These are phyloP conservation scores for Pterostichus madidus DNA, from an alignment of 2,888 invertebrate genomes.

Conservation along the genomic window DNA sequence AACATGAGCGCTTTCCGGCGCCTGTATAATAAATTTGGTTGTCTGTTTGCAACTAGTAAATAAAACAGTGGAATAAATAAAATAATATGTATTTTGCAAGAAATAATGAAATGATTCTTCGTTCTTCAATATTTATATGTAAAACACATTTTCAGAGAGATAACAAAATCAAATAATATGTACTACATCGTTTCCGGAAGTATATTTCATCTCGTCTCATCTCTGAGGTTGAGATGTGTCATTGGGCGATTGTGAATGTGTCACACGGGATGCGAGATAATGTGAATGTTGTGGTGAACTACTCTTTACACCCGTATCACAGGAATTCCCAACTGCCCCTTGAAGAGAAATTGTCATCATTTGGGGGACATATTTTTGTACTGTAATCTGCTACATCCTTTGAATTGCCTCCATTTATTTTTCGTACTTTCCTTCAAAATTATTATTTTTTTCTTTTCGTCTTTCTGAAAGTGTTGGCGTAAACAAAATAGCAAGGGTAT, in stretches of 20 bases:
- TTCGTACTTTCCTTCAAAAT: not conserved
- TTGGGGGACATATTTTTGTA: conserved; percentile 35
- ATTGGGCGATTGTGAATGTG: conserved; percentile 16
- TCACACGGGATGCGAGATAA: conserved; percentile 26
- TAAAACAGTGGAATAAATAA: not conserved
- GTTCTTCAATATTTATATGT: not conserved
- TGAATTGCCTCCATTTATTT: conserved; percentile 22
- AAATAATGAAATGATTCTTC: not conserved
- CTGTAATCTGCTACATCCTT: conserved; percentile 11
- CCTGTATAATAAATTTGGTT: not conserved
- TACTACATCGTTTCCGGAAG: not conserved
- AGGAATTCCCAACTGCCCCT: conserved; percentile 30
- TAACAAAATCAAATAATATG: not conserved
- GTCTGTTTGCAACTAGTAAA: too few species aligned
- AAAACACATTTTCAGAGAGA: not conserved
- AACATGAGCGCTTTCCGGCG: conserved; percentile 6
- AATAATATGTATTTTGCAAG: not conserved
- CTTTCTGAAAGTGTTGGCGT: too few species aligned
- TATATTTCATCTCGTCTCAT: too few species aligned
- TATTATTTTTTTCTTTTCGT: not conserved
- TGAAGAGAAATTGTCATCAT: conserved; percentile 29
- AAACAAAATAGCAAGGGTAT: too few species aligned
- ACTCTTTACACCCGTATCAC: conserved; percentile 10
- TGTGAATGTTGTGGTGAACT: conserved; percentile 9
- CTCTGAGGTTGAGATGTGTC: not conserved